Evolutionary conservation across 2,113 vertebrate species (phyloP), one percentile per base, ranked within the genome.

Genomic region (Cygnus atratus): DNA sequence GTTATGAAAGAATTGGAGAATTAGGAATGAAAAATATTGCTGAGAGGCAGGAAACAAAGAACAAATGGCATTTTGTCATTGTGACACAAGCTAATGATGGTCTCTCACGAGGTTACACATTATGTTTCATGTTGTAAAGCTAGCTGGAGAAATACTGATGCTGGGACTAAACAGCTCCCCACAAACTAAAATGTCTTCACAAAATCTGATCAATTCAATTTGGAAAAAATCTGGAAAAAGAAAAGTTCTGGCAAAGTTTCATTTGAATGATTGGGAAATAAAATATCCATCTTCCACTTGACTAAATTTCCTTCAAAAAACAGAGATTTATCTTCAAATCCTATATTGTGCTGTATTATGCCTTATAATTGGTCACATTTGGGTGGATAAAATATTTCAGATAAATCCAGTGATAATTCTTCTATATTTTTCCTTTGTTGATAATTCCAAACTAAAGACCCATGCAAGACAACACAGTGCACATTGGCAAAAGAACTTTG

Each of bases 1-100:
- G 10, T 76, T 88, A 58, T 93, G 44, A 93, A 96, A 84, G 31
- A 88, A 83, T 73, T 37, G 39, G 65, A 87, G 68, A 87, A 91
- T 63, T 85, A 92, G 66, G 57, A 71, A 72, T 82, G 43, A 85
- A 81, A 94, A 90, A 79, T 78, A 82, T 11, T 85, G 35, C 41
- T 77, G 46, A 72, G 24, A 88, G 52, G 50, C 10, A 63, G 57
- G 9, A 90, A 93, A 63, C 7, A 77, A 67, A 84, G 41, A 82
- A 78, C 66, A 82, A 93, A 95, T 41, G 43, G 14, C 2, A 67
- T 90, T 90, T 90, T 84, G 65, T 87, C 74, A 28, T 78, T 90
- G n/a, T 62, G 41, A 75, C 75, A 76, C 5, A 75, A 74, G 68
- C 6, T 78, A 48, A 82, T 54, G 11, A 41, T 37, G 16, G n/a